Evolutionary conservation across 2,113 vertebrate species (phyloP), one percentile per base, ranked within the genome.

Genomic region (Neolamprologus falcicula): DNA sequence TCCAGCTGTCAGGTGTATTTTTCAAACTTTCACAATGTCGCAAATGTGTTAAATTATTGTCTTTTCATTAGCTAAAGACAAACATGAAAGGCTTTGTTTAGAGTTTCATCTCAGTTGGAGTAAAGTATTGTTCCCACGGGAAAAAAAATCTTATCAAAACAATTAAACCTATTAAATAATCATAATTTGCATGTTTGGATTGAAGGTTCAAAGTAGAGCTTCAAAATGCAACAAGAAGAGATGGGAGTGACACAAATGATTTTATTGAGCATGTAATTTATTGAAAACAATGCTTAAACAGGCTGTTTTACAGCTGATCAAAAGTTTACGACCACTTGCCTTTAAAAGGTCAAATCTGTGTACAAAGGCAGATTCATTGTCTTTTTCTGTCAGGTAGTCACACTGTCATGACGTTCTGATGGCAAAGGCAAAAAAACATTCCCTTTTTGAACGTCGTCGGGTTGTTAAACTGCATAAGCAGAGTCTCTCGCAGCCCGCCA

Each of bases 1-100:
- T 92, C 87, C 93, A 94, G 90, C 90, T 92, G 93, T 90, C 91
- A 84, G 42, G 21, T 12, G 28, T 57, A 35, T 40, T 54, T 85
- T 81, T 50, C 50, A 71, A 73, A 82, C 9, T 82, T 87, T 71
- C 8, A 4, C 16, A 63, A 16, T 57, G 33, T 52, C 10, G 10
- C 68, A n/a, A 24, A 76, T 83, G 55, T 80, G 19, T n/a, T 33
- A 83, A 85, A 24, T 9, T 33, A 53, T 9, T 9, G 16, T 19
- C 57, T 85, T 86, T 71, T 63, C 12, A 76, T 52, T 21, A 28
- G 47, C n/a, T 40, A 8, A 82, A 50, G 55, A 24, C 50, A 76
- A 82, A 53, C 33, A 54, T 57, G 21, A 57, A 47, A 21, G 47
- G 16, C 7, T 52, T 52, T 52, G 21, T 50, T 50, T 16, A 47